These are phyloP conservation scores for Amyelois transitella DNA, from an alignment of 1,140 invertebrate species.

Conservation along the genomic window DNA sequence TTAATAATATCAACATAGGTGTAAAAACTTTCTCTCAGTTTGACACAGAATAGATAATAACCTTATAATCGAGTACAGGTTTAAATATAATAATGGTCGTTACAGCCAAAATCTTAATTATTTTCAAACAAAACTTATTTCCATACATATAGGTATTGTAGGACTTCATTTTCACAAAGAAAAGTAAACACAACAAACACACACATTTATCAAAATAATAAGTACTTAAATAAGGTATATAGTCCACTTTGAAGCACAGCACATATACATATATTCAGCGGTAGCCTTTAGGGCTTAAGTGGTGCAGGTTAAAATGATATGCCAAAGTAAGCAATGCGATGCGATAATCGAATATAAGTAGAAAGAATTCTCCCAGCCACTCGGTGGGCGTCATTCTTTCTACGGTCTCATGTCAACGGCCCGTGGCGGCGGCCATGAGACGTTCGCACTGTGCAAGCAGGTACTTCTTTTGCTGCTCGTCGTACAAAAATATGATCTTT, in stretches of 20 bases:
- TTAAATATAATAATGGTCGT: not conserved
- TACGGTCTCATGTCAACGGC: slow-evolving; percentile 66
- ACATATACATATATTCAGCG: slow-evolving; percentile 21
- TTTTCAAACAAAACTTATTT: not conserved
- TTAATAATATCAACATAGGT: not conserved
- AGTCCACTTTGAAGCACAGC: slow-evolving; percentile 16
- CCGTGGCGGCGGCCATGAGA: slow-evolving; percentile 42
- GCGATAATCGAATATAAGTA: slow-evolving; percentile 59
- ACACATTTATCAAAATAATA: slow-evolving; percentile 13
- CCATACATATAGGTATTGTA: not conserved
- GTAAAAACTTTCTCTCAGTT: not conserved
- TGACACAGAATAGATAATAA: not conserved
- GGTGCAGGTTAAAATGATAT: slow-evolving; percentile 68
- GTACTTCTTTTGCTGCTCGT: slow-evolving; percentile 59
- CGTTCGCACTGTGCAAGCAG: slow-evolving; percentile 57
- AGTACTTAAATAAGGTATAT: slow-evolving; percentile 7
- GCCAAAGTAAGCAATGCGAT: slow-evolving; percentile 49
- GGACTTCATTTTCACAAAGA: slow-evolving; percentile 13
- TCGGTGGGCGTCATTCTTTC: slow-evolving; percentile 45
- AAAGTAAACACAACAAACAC: slow-evolving; percentile 19
- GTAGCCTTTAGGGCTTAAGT: slow-evolving; percentile 44
- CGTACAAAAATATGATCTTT: slow-evolving; percentile 63
- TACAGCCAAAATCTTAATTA: not conserved
- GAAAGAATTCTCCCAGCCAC: slow-evolving; percentile 50
- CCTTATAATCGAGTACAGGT: not conserved